Conservation (phyloP, 1,140 invertebrate genomes). For the Macrocentrus cingulum region DNA sequence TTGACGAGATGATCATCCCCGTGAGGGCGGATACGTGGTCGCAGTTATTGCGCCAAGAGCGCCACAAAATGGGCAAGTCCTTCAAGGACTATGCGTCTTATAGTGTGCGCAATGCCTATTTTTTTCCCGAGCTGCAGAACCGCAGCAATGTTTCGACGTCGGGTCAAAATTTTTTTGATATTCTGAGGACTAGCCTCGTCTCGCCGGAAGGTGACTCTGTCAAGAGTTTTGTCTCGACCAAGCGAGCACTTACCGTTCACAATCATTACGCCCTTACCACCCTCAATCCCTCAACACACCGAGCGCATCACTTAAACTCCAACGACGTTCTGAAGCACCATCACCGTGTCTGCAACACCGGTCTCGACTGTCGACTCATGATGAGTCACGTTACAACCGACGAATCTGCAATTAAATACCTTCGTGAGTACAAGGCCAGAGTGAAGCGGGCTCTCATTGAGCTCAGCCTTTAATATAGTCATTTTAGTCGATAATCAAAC, state of each 20-base stretch:
- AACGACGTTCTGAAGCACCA: slow-evolving; percentile 49
- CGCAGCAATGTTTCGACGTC: no score
- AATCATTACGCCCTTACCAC: slow-evolving; percentile 73
- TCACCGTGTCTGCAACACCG: slow-evolving; percentile 45
- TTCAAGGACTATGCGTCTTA: slow-evolving; percentile 63
- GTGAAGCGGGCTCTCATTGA: slow-evolving; percentile 36
- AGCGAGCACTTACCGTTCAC: slow-evolving; percentile 68
- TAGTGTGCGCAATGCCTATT: slow-evolving; percentile 68
- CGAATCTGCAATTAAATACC: slow-evolving; percentile 43
- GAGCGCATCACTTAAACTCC: slow-evolving; percentile 53
- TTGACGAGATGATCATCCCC: slow-evolving; percentile 73
- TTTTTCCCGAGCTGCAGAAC: slow-evolving; percentile 57
- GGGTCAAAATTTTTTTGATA: slow-evolving; percentile 55
- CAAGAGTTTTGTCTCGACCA: slow-evolving; percentile 72
- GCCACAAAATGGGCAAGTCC: slow-evolving; percentile 41
- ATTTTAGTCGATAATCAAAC: slow-evolving; percentile 25
- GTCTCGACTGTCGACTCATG: slow-evolving; percentile 46
- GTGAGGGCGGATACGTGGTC: slow-evolving; percentile 61
- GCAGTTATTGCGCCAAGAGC: slow-evolving; percentile 52
- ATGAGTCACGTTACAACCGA: slow-evolving; percentile 45
- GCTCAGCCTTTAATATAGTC: slow-evolving; percentile 34
- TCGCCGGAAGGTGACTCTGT: slow-evolving; percentile 68
- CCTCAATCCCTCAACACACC: slow-evolving; percentile 60
- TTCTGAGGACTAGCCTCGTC: slow-evolving; percentile 60
- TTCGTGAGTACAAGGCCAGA: slow-evolving; percentile 42